phyloP scores from a whole-genome alignment of 2,113 vertebrate genomes.

The Platichthys flesus region DNA sequence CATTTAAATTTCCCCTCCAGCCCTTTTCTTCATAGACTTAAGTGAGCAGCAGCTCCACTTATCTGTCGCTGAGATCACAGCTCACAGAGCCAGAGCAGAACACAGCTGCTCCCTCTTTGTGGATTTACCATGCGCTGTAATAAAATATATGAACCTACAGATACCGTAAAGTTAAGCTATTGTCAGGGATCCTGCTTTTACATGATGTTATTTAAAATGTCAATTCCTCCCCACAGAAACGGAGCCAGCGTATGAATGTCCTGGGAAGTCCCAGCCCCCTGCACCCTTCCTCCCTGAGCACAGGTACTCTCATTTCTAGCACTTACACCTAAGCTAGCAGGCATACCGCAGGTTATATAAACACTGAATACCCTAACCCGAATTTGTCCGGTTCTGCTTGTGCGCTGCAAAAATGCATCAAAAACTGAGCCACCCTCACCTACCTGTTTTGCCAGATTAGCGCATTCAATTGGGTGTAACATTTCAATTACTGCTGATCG shows the following conservation, averaged over 20 bases:
- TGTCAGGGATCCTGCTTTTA: neutral
- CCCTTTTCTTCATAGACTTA: slow-evolving; percentile 3
- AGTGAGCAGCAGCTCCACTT: slow-evolving; percentile 10
- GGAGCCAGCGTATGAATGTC: slow-evolving; percentile 94
- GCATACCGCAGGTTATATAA: no score
- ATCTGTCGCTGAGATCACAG: slow-evolving; percentile 22
- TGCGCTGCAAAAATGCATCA: no score
- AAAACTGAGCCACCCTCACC: no score
- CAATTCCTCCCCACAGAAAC: slow-evolving; percentile 81
- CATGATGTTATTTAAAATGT: neutral
- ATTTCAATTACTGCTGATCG: no score
- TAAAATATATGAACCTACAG: neutral
- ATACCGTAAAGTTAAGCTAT: neutral
- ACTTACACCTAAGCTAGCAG: neutral
- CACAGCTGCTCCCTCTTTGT: neutral
- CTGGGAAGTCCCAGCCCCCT: slow-evolving; percentile 94
- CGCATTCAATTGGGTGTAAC: no score
- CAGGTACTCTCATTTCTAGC: slow-evolving; percentile 82
- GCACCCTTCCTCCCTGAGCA: slow-evolving; percentile 90
- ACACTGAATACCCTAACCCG: no score
- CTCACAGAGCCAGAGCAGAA: neutral
- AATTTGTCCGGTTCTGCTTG: no score
- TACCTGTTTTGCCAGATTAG: no score
- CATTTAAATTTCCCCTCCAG: neutral
- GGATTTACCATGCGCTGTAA: neutral